Evolutionary conservation across 2,797 vertebrate genomes (phyloP).

Genomic region (Synaphobranchus kaupii): DNA sequence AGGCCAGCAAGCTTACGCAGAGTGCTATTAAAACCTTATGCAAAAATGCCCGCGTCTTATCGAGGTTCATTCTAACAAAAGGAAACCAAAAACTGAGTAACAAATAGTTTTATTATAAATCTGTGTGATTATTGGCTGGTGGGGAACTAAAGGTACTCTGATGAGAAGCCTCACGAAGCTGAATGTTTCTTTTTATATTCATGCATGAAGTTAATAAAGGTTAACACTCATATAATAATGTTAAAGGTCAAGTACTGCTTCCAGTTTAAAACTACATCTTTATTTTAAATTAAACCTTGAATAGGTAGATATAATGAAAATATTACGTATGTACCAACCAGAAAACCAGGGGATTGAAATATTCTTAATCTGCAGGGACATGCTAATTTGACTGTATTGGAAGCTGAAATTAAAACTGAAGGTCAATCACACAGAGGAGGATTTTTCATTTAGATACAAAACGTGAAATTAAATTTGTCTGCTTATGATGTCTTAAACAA

Average conservation of each 20-base stretch:
- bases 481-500: not conserved
- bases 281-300: constrained; percentile 3
- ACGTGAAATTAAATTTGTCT: not conserved
- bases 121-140: constrained; percentile 18
- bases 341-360: constrained; percentile 14
- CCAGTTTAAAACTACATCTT: constrained; percentile 21
- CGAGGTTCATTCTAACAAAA: not conserved
- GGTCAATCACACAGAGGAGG: not conserved
- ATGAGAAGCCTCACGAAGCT: not conserved
- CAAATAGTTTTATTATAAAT: constrained; percentile 26
- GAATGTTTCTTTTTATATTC: constrained; percentile 19
- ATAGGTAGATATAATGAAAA: not conserved
- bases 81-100: constrained; percentile 7
- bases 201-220: not conserved
- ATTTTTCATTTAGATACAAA: not conserved
- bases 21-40: constrained; percentile 36
- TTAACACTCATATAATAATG: constrained; percentile 31
- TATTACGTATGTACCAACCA: constrained; percentile 14
- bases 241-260: constrained; percentile 24
- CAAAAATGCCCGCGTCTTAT: not conserved
- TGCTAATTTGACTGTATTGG: constrained; percentile 6
- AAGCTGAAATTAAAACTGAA: constrained; percentile 13
- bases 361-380: constrained; percentile 11
- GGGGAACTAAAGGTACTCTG: not conserved
- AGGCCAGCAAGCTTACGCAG: constrained; percentile 31